Evolutionary conservation across 1,140 invertebrate genomes (phyloP), one percentile per base, ranked within the genome.

Genomic region (Uloborus diversus): DNA sequence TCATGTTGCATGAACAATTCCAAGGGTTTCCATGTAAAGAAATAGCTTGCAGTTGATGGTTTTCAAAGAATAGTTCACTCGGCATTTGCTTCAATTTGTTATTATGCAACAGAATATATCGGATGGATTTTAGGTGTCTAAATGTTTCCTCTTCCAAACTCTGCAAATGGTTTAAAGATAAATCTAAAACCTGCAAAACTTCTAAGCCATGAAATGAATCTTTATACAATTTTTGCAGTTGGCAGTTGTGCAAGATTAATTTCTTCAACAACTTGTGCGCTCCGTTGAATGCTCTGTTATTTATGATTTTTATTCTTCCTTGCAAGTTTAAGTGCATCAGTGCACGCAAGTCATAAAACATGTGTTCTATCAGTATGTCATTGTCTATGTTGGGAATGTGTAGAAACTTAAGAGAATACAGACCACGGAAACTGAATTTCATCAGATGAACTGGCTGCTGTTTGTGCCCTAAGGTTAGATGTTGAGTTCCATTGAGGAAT

Each of bases 1-100:
- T 84, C 90, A 92, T 91, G 1, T 88, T 85, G 83, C 92, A 93
- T 42, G 88, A 89, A 82, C 92, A 93, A 78, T 92, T 88, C 92
- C 91, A 92, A 11, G 91, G 91, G 87, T 93, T 93, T 9, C 88
- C 87, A 81, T 91, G 90, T 51, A 91, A 83, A 65, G 90, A 86
- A 3, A 90, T 88, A 47, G 91, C 84, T 85, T 89, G 89, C 3
- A 88, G 83, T 0, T 17, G 59, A 53, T 23, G 87, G 86, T 59
- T 90, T 17, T 71, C 84, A 87, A 61, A 85, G 73, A 92, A 92
- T 76, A 93, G 88, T 51, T 88, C 88, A 32, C 81, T 81, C 9
- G 91, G 89, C 61, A 93, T 73, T 17, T 88, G 86, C 14, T 83
- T 88, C 17, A 93, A 83, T 78, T 88, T 86, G 85, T 93, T 93